Conservation (phyloP, 2,888 invertebrate genomes). For the Tiliacea citrago region DNA sequence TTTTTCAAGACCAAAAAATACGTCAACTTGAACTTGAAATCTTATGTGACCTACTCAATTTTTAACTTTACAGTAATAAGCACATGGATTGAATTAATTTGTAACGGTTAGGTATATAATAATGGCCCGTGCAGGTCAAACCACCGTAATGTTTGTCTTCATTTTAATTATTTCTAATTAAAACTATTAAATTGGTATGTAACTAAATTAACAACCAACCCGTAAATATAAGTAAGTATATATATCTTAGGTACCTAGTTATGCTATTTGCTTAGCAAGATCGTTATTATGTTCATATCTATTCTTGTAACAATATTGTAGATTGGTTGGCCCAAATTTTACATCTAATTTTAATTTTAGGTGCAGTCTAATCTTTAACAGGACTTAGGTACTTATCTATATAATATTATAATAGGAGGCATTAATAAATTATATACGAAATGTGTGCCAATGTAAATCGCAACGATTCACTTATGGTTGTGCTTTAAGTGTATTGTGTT, state of each 20-base stretch:
- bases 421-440: too few relatives aligned
- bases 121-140: not conserved
- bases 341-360: not conserved
- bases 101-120: not conserved
- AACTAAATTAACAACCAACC: not conserved
- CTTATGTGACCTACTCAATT: not conserved
- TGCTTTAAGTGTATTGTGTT: constrained; percentile 11
- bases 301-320: too few relatives aligned
- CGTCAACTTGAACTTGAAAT: constrained; percentile 51
- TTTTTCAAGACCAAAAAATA: constrained; percentile 48
- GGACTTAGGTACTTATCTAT: not conserved
- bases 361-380: not conserved
- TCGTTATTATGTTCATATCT: not conserved
- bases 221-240: too few relatives aligned
- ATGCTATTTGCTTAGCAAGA: not conserved
- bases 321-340: not conserved
- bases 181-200: not conserved
- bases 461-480: constrained; percentile 24
- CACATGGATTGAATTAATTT: not conserved
- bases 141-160: not conserved
- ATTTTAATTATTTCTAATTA: not conserved
- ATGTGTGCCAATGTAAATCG: constrained; percentile 57
- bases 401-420: too few relatives aligned
- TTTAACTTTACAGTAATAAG: not conserved
- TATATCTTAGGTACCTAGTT: not conserved